Base-by-base conservation (phyloP, 92 coral and sea anemone species). In the Parazoanthus swiftii region DNA sequence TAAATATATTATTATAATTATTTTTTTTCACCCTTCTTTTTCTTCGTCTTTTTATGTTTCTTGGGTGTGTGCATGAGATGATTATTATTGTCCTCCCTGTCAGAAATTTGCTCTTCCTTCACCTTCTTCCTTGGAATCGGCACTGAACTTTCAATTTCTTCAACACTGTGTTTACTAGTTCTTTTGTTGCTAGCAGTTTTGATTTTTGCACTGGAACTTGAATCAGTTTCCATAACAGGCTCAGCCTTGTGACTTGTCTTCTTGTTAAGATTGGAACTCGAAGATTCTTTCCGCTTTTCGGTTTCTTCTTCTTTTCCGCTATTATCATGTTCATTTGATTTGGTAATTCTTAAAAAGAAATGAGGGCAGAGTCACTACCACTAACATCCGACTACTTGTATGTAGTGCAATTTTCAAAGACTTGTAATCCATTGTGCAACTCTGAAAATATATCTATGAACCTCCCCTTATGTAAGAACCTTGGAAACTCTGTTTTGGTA, bases 31-130 rank as follows among this genome's bases (percentile, higher is more conserved):
- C 23, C 46, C 77, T 36, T 36, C 77, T 42, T 36, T 35, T 36
- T 74, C 77, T 74, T 74, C 44, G 36, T 77, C 58, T 77, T 77
- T 18, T 39, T 77, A 21, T n/a, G 51, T 77, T 21, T 48, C 54
- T 44, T 77, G 81, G 8, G 6, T 3, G 33, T 21, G 0, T 25
- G 26, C 7, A 16, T 13, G 0, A 13, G 26, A 25, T 44, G 33
- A 44, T 77, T 77, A 23, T 77, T 77, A 77, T 77, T 77, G 81
- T 77, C 81, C 21, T 77, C 81, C 18, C 1, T 77, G 81, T 77
- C 38, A 0, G 81, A 77, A 42, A 44, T 77, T 44, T 6, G 16
- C 29, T 77, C 63, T 36, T 77, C 1, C 81, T 77, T 77, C 33
- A 77, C 15, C 56, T 77, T 77, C 23, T 42, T 77, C 21, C 37